Evolutionary conservation across 2,113 vertebrate genomes (phyloP), one percentile per base, ranked within the genome.

Genomic region (Orientallactaga bullata): DNA sequence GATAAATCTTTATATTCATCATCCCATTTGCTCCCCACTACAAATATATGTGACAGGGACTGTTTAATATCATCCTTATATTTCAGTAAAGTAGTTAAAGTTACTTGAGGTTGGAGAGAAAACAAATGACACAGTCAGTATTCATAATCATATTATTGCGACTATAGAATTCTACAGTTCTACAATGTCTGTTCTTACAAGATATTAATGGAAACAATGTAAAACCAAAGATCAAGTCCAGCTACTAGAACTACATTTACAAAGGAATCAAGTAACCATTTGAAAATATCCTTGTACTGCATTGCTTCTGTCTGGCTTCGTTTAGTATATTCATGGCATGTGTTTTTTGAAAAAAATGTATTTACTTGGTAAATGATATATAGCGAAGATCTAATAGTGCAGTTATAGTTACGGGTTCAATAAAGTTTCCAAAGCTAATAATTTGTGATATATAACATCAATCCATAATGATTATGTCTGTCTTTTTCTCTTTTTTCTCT

Each of bases 291-390:
- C 21, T 82, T 69, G 35, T 1, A 35, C 5, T 79, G n/a, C 73
- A 77, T 84, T 60, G 74, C 20, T 73, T 82, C 76, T 61, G 1
- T 12, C 93, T 87, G 21, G 18, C 73, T 61, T 91, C 55, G 26
- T 86, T 93, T 95, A 79, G 63, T 92, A 61, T 63, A 83, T 3
- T 88, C 2, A 80, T 90, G 66, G 7, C 60, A 92, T 83, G 55
- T 3, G n/a, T n/a, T n/a, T 55, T 95, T 81, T 69, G 77, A 87
- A 66, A 89, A 93, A 42, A 32, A 76, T 92, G 74, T 55, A 94
- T 96, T 92, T 42, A 83, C 12, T 96, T 83, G 63, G 18, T 85
- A 78, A 95, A 35, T 94, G 87, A 94, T 77, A 92, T 32, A 26
- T n/a, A 92, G 18, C 84, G 79, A 93, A 89, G 55, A 90, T 12